phyloP scores from a whole-genome alignment of 2,113 vertebrate species.

The Pandion haliaetus region DNA sequence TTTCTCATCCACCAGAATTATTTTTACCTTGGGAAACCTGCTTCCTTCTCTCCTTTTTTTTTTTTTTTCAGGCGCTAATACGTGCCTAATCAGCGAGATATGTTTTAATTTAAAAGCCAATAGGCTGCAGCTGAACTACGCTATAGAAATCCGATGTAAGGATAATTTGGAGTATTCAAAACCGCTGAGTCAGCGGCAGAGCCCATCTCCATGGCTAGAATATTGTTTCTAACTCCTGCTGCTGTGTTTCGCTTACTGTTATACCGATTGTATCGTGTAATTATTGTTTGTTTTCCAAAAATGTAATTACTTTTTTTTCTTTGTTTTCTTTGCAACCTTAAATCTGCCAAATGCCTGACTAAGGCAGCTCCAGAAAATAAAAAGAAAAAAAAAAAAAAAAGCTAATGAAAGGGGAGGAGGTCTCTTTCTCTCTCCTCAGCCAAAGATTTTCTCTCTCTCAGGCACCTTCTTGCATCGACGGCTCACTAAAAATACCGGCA shows the following conservation, averaged over 20 bases:
- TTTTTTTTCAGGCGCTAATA: neutral
- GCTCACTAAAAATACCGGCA: neutral
- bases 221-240: constrained; percentile 44
- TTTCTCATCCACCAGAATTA: neutral
- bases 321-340: constrained; percentile 49
- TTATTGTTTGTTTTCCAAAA: constrained; percentile 75
- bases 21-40: neutral
- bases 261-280: constrained; percentile 64
- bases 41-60: neutral
- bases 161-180: neutral
- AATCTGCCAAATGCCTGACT: constrained; percentile 34
- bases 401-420: neutral
- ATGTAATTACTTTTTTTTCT: constrained; percentile 73
- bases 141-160: neutral
- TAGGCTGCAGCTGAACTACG: neutral
- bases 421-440: neutral
- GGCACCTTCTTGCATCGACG: neutral
- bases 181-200: constrained; percentile 67
- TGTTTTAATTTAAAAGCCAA: constrained; percentile 44
- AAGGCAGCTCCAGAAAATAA: neutral
- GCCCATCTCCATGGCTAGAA: neutral
- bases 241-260: constrained; percentile 56
- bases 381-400: neutral
- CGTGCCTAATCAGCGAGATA: constrained; percentile 1
- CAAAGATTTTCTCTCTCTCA: neutral